Percentiles rank a stretch among this genome's conserved stretches.
Evolutionary conservation across 2,797 vertebrate species (phyloP).

Genomic region (Myotis planiceps): DNA sequence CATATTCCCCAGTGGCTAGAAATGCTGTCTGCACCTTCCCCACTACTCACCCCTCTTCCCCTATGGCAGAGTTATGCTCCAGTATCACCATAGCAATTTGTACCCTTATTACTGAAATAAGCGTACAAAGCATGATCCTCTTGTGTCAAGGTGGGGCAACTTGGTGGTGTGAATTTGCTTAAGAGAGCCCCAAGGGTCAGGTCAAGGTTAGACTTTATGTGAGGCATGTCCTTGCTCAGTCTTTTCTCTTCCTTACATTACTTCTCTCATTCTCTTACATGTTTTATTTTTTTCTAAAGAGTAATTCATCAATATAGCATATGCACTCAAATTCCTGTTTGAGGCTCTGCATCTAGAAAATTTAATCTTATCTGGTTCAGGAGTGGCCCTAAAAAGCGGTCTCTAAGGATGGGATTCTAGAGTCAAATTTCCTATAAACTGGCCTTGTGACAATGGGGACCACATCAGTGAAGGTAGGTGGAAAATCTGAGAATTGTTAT

Average conservation of each 20-base stretch:
- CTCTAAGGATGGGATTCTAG: not conserved
- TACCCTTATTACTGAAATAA: not conserved
- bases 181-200: not conserved
- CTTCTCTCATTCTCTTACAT: not conserved
- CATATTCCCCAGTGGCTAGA: not conserved
- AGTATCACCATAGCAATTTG: not conserved
- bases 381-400: not conserved
- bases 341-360: not conserved
- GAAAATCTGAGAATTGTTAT: not conserved
- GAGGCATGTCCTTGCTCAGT: not conserved
- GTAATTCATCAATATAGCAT: not conserved
- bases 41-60: accelerated
- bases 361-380: not conserved
- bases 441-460: not conserved
- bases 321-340: not conserved
- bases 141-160: not conserved
- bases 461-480: not conserved
- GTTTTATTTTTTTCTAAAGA: not conserved
- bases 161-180: not conserved
- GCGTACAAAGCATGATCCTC: not conserved
- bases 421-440: not conserved
- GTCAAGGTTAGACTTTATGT: not conserved
- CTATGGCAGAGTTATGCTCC: not conserved
- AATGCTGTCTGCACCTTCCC: not conserved
- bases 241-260: not conserved